These are phyloP conservation scores for Chelidonichthys spinosus DNA, from an alignment of 2,797 vertebrate species.

Conservation along the genomic window DNA sequence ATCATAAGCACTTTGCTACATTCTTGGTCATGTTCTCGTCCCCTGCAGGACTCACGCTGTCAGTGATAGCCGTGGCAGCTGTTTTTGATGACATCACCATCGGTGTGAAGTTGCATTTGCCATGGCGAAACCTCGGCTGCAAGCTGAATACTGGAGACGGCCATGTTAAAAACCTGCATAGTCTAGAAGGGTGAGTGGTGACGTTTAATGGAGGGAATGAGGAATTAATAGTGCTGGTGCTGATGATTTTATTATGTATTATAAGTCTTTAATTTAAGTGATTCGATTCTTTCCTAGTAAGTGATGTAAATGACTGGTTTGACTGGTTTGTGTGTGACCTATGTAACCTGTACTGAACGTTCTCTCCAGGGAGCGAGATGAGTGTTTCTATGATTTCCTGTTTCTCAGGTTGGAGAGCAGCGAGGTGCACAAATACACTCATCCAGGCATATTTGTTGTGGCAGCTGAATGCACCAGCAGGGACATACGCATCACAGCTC, in stretches of 20 bases:
- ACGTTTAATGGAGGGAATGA: background rate
- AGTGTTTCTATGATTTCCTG: conserved; percentile 3
- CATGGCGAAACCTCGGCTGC: conserved; percentile 36
- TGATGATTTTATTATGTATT: too few species aligned
- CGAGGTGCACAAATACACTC: conserved; percentile 83
- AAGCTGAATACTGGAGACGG: conserved; percentile 61
- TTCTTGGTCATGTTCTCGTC: conserved; percentile 4
- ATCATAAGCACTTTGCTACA: background rate
- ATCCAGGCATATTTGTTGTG: conserved; percentile 82
- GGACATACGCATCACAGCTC: conserved; percentile 84
- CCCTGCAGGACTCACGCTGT: conserved; percentile 48
- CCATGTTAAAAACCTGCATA: conserved; percentile 10
- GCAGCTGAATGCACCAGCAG: conserved; percentile 86
- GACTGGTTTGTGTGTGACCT: background rate
- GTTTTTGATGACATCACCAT: conserved; percentile 52
- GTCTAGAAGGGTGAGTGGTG: conserved; percentile 45
- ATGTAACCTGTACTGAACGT: background rate
- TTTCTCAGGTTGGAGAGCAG: conserved; percentile 75
- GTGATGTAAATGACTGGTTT: background rate
- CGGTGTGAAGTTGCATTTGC: conserved; percentile 10
- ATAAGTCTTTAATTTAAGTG: background rate
- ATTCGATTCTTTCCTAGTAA: too few species aligned
- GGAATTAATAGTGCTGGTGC: too few species aligned
- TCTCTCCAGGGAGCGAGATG: too few species aligned
- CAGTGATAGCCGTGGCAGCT: conserved; percentile 29